Evolutionary conservation across 2,888 invertebrate species (phyloP).

Genomic region (Spilosoma lubricipeda): DNA sequence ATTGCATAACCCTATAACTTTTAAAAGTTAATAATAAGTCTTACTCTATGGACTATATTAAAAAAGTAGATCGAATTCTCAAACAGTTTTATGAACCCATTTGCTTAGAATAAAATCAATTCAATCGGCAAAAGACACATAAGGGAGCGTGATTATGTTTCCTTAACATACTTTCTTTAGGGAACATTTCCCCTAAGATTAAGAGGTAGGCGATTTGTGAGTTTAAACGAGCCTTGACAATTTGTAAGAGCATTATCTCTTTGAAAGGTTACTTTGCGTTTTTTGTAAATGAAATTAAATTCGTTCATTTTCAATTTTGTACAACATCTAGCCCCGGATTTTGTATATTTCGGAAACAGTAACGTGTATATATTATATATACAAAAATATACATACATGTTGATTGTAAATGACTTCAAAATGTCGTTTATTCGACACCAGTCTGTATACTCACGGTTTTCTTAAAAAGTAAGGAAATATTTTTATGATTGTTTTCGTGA

Average conservation of each 20-base stretch:
- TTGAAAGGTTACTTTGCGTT: conserved; percentile 2
- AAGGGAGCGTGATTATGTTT: conserved; percentile 1
- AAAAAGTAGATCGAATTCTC: background rate
- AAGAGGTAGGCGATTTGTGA: background rate
- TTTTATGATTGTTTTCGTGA: background rate
- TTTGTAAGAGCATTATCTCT: conserved; percentile 2
- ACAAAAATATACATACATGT: background rate
- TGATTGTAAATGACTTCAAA: background rate
- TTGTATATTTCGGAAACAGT: background rate
- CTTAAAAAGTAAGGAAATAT: background rate
- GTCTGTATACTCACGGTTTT: background rate
- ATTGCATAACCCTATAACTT: background rate
- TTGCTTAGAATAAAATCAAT: background rate
- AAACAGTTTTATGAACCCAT: background rate
- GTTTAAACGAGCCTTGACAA: background rate
- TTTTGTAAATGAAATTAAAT: background rate
- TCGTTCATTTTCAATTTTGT: background rate
- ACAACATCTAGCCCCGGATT: background rate
- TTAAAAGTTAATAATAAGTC: background rate
- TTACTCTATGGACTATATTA: background rate
- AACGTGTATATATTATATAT: too few relatives aligned
- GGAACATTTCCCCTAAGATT: background rate
- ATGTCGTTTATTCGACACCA: background rate
- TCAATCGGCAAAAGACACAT: conserved; percentile 2
- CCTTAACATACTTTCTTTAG: background rate